Base-by-base conservation (phyloP, 2,113 vertebrate genomes). In the Siniperca knerii region DNA sequence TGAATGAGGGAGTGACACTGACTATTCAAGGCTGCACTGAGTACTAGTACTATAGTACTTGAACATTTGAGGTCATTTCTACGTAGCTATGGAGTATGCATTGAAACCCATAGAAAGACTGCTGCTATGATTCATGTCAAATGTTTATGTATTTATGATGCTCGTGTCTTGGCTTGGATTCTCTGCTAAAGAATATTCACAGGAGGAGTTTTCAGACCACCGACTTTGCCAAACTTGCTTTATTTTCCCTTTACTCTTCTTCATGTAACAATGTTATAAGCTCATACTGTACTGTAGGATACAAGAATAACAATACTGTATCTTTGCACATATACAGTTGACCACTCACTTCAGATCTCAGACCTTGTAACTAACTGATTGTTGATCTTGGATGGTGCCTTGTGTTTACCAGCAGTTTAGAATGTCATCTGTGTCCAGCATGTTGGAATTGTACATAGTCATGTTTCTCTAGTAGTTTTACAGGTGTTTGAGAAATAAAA, bases 321-420 rank as follows among this genome's bases (percentile, higher is more conserved):
- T 71, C 25, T 46, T 79, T 90, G 77, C 86, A 93, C 88, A 87
- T 91, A 76, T 90, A 88, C 89, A 90, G 93, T 91, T 96, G 92
- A 95, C 37, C 65, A 69, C 81, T 89, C 80, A 79, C 61, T 86
- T 81, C 82, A 82, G 57, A 90, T 86, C 72, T 81, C 76, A 92
- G 84, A 92, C 88, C 75, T 89, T 90, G 87, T 88, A 88, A 89
- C 75, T 88, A 88, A 89, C 75, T 77, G 86, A 92, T 91, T 95
- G 84, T 91, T 94, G 84, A 92, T 89, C 87, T 92, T 93, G 89
- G 89, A 92, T 75, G 90, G 94, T 95, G 94, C 95, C 93, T 95
- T 94, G 91, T 78, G 90, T 93, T 94, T 85, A 89, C 90, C 91
- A 92, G 87, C 84, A 81, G 89, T 92, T 91, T 87, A 90, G 87